Percentiles rank a stretch among this genome's conserved stretches.
Evolutionary conservation across 2,113 vertebrate genomes (phyloP).

Genomic region (Quiscalus mexicanus): DNA sequence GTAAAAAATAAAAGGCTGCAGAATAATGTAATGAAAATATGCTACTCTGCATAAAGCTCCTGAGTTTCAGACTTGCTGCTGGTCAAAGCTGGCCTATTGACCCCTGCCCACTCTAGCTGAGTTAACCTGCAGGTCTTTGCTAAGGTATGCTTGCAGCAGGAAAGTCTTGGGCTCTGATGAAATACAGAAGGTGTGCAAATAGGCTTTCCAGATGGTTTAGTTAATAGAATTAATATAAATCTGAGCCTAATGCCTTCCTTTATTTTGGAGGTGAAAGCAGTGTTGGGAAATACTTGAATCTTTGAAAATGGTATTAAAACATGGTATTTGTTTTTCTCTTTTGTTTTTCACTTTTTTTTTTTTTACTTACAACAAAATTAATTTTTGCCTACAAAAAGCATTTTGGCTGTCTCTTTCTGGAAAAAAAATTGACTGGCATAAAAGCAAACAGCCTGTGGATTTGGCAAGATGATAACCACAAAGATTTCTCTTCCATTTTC

Average conservation of each 20-base stretch:
- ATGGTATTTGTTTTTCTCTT: not conserved
- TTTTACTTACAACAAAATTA: not conserved
- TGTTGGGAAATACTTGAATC: not conserved
- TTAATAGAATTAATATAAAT: not conserved
- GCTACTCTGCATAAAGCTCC: not conserved
- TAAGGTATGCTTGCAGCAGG: not conserved
- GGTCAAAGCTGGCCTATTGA: not conserved
- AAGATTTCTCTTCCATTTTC: conserved; percentile 1
- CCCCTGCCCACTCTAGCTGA: not conserved
- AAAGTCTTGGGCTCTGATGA: not conserved
- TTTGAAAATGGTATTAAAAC: not conserved
- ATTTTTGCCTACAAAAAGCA: not conserved
- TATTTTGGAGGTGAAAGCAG: not conserved
- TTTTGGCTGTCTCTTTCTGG: not conserved
- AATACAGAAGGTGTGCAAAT: not conserved
- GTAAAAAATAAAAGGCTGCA: not conserved
- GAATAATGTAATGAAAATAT: not conserved
- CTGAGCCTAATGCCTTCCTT: not conserved
- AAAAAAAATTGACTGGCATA: not conserved
- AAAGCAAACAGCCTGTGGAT: conserved; percentile 22
- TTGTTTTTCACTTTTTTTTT: not conserved
- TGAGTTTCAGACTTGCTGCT: not conserved
- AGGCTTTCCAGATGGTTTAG: not conserved
- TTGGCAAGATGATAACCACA: conserved; percentile 10
- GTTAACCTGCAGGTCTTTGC: not conserved